These are phyloP conservation scores for Bambusicola thoracicus DNA, from an alignment of 2,113 vertebrate species.

Conservation along the genomic window DNA sequence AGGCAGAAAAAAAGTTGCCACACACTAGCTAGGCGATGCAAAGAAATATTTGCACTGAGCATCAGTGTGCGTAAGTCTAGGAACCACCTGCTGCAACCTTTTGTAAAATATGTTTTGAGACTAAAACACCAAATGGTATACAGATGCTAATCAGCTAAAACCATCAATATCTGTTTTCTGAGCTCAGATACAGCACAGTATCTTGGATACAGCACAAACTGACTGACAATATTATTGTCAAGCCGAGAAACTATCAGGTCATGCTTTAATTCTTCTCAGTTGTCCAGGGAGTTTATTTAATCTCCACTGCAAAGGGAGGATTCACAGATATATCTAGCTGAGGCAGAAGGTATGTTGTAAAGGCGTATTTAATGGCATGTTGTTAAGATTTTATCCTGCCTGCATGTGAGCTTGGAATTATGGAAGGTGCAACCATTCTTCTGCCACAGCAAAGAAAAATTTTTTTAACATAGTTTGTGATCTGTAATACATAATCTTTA, in stretches of 20 bases:
- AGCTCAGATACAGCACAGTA: conserved; percentile 48
- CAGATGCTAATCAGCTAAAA: conserved; percentile 61
- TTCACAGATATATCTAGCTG: conserved; percentile 23
- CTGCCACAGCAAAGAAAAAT: background rate
- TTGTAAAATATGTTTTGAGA: conserved; percentile 44
- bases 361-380: conserved; percentile 48
- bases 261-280: conserved; percentile 53
- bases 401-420: background rate
- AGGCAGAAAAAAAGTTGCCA: background rate
- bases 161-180: conserved; percentile 53
- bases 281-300: conserved; percentile 48
- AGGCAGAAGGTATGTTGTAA: conserved; percentile 38
- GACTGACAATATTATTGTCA: conserved; percentile 55
- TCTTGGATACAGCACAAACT: conserved; percentile 54
- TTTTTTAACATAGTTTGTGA: background rate
- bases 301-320: conserved; percentile 33
- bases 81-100: conserved; percentile 31
- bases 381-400: conserved; percentile 60
- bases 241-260: conserved; percentile 43
- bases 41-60: conserved; percentile 7
- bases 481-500: conserved; percentile 41
- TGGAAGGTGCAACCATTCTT: conserved; percentile 2
- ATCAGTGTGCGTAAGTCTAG: background rate
- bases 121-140: conserved; percentile 39
- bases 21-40: background rate